Evolutionary conservation across 2,797 vertebrate genomes (phyloP).

Genomic region (Ispidina picta): DNA sequence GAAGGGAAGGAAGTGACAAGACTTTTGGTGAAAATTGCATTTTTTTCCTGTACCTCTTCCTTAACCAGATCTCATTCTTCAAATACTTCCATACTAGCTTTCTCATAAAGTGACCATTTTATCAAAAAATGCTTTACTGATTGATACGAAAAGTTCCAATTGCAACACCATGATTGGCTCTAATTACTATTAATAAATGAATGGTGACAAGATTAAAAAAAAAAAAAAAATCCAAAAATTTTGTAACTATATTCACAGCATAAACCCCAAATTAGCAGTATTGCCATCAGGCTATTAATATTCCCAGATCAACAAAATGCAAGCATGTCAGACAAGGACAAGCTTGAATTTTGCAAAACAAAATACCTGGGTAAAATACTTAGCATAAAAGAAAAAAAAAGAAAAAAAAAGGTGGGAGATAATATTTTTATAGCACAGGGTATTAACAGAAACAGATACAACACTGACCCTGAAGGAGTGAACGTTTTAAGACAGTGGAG

Average conservation of each 20-base stretch:
- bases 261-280: neutral
- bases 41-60: neutral
- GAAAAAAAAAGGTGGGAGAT: neutral
- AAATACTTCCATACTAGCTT: neutral
- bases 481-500: neutral
- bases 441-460: neutral
- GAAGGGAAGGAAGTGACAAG: neutral
- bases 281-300: slow-evolving; percentile 25
- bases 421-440: neutral
- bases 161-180: neutral
- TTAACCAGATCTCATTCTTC: neutral
- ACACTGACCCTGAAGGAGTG: neutral
- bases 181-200: slow-evolving; percentile 43
- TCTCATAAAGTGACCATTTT: neutral
- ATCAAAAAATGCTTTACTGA: neutral
- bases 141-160: neutral
- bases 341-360: neutral
- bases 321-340: neutral
- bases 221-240: slow-evolving; percentile 5
- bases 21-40: neutral
- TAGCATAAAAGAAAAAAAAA: neutral
- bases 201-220: slow-evolving; percentile 45
- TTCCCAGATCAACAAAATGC: neutral
- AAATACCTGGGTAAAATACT: slow-evolving; percentile 28
- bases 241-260: neutral